Evolutionary conservation across 2,113 vertebrate species (phyloP).

Genomic region (Onychostoma macrolepis): DNA sequence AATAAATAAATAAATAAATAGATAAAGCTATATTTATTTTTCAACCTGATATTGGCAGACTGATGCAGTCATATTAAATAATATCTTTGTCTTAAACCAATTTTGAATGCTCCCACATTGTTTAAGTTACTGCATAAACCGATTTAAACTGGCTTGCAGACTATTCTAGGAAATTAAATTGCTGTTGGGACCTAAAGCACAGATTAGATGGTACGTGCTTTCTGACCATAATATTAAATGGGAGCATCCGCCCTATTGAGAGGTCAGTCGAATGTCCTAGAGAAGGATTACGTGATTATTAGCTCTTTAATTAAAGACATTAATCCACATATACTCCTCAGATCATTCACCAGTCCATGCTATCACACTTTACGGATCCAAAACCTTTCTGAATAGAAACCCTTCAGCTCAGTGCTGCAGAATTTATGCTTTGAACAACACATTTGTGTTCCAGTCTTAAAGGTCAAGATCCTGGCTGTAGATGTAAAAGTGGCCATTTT

Average conservation of each 20-base stretch:
- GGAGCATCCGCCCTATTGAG: constrained; percentile 12
- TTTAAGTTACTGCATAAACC: not conserved
- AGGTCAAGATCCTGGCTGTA: constrained; percentile 47
- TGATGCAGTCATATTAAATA: not conserved
- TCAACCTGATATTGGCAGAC: not conserved
- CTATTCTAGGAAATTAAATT: not conserved
- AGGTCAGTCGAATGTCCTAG: not conserved
- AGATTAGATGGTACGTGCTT: not conserved
- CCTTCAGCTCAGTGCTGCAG: not conserved
- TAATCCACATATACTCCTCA: constrained; percentile 22
- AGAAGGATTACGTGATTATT: constrained; percentile 28
- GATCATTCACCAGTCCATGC: not conserved
- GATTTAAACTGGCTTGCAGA: not conserved
- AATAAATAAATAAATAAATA: too few species aligned
- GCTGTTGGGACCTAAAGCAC: not conserved
- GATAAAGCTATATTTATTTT: not conserved
- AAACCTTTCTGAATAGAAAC: constrained; percentile 16
- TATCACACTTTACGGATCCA: constrained; percentile 17
- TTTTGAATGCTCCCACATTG: not conserved
- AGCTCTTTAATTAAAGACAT: constrained; percentile 39
- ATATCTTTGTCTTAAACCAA: not conserved
- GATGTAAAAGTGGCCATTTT: constrained; percentile 43
- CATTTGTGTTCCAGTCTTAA: constrained; percentile 48
- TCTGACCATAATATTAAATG: not conserved
- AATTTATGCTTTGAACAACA: constrained; percentile 36